A percentile compares a stretch with the other conserved stretches of the same genome.
Conservation (phyloP, 1,140 invertebrate genomes). For the Cryptotermes secundus region DNA sequence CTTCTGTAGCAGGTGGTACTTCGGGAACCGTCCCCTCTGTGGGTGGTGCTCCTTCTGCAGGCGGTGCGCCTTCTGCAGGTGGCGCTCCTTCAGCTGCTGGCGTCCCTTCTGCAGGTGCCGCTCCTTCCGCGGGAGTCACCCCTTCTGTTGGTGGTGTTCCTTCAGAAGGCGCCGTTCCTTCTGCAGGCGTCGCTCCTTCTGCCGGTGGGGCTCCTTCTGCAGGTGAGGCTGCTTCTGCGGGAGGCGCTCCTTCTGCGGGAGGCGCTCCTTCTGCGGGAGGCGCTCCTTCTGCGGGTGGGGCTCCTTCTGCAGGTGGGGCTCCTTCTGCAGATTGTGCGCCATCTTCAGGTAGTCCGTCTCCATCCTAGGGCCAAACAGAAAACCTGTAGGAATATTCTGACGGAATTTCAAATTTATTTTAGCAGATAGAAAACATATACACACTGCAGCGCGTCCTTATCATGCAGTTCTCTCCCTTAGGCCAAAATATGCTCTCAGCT, state of each 20-base stretch:
- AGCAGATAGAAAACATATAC: no score
- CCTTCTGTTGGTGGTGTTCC: conserved; percentile 46
- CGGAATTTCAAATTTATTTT: no score
- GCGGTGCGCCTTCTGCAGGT: background rate
- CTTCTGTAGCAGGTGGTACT: conserved; percentile 28
- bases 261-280: conserved; percentile 38
- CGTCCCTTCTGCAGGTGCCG: conserved; percentile 43
- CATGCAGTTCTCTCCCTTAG: no score
- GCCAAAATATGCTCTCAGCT: no score
- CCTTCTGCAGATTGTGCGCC: conserved; percentile 44
- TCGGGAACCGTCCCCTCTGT: conserved; percentile 47
- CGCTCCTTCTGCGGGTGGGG: conserved; percentile 46
- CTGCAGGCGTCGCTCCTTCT: conserved; percentile 40
- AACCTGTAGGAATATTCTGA: no score
- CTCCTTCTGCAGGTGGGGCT: conserved; percentile 41
- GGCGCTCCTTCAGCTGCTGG: conserved; percentile 36
- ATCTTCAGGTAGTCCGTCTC: background rate
- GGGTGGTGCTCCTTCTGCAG: conserved; percentile 34
- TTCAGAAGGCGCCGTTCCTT: conserved; percentile 45
- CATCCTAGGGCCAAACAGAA: no score
- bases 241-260: conserved; percentile 42
- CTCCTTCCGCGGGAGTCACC: conserved; percentile 35
- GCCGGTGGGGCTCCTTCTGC: background rate
- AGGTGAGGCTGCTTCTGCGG: conserved; percentile 25
- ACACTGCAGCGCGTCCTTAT: no score